Evolutionary conservation across 2,888 invertebrate genomes (phyloP).

Genomic region (Dasysyrphus albostriatus): DNA sequence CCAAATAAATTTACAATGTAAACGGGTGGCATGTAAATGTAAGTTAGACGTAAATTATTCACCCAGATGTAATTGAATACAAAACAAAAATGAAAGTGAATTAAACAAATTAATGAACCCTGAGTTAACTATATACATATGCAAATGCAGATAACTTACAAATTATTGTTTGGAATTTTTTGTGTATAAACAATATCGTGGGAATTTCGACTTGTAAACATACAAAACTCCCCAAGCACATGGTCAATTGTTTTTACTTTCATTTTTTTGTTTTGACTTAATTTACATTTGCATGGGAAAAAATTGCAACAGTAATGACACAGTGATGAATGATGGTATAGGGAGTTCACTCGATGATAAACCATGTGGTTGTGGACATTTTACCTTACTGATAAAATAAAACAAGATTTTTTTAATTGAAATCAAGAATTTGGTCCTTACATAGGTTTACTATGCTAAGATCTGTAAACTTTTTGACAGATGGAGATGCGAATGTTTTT

Average conservation of each 20-base stretch:
- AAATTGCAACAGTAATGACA: slow-evolving; percentile 14
- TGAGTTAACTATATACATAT: slow-evolving; percentile 48
- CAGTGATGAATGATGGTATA: too few relatives aligned
- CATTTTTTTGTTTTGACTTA: slow-evolving; percentile 30
- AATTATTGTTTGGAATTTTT: slow-evolving; percentile 42
- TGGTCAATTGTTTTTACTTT: slow-evolving; percentile 33
- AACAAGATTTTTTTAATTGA: too few relatives aligned
- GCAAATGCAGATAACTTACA: slow-evolving; percentile 27
- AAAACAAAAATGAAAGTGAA: slow-evolving; percentile 51
- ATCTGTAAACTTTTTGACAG: too few relatives aligned
- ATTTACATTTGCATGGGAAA: slow-evolving; percentile 24
- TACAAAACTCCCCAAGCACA: slow-evolving; percentile 2
- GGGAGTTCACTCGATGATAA: background rate
- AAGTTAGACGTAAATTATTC: background rate
- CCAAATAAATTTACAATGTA: slow-evolving; percentile 32
- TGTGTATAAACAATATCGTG: slow-evolving; percentile 37
- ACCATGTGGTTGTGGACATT: background rate
- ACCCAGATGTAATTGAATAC: background rate
- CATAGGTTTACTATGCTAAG: too few relatives aligned
- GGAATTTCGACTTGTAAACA: slow-evolving; percentile 1
- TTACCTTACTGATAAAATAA: too few relatives aligned
- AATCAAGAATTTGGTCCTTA: too few relatives aligned
- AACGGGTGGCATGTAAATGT: background rate
- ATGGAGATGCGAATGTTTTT: too few relatives aligned
- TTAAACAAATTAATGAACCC: slow-evolving; percentile 42